These are phyloP conservation scores for Cordilura impudica DNA, from an alignment of 2,888 invertebrate species.

Conservation along the genomic window DNA sequence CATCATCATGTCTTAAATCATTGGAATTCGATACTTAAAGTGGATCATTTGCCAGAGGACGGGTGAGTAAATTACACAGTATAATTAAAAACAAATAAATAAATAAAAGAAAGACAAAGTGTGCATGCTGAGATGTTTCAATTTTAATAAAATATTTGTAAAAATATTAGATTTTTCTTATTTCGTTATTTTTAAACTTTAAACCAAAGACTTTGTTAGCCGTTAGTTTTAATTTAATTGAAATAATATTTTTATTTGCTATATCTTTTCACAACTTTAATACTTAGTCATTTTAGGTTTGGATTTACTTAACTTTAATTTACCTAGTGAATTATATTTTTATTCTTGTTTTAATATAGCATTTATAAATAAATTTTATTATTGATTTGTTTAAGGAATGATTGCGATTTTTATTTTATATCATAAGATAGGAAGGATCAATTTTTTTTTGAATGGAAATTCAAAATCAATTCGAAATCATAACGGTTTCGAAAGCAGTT, in stretches of 20 bases:
- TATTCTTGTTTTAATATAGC: background rate
- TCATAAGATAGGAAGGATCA: too few species aligned
- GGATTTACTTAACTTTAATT: background rate
- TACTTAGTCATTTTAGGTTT: background rate
- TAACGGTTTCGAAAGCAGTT: too few species aligned
- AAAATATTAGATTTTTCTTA: too few species aligned
- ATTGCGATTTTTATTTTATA: background rate
- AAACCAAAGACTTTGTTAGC: too few species aligned
- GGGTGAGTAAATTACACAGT: slow-evolving; percentile 80
- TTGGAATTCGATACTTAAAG: slow-evolving; percentile 84
- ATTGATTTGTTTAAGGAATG: background rate
- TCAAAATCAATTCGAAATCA: too few species aligned
- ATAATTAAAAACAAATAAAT: background rate
- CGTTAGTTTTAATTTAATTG: too few species aligned
- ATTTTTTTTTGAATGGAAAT: too few species aligned
- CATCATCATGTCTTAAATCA: slow-evolving; percentile 82
- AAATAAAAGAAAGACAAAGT: background rate
- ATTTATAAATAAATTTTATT: slow-evolving; percentile 17
- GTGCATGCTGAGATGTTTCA: too few species aligned
- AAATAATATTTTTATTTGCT: too few species aligned
- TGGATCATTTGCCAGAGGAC: slow-evolving; percentile 84
- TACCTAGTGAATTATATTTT: background rate
- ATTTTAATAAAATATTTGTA: too few species aligned
- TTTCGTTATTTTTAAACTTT: too few species aligned
- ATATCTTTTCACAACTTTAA: too few species aligned